Conservation (phyloP, 2,888 invertebrate species). For the Schrankia costaestrigalis region DNA sequence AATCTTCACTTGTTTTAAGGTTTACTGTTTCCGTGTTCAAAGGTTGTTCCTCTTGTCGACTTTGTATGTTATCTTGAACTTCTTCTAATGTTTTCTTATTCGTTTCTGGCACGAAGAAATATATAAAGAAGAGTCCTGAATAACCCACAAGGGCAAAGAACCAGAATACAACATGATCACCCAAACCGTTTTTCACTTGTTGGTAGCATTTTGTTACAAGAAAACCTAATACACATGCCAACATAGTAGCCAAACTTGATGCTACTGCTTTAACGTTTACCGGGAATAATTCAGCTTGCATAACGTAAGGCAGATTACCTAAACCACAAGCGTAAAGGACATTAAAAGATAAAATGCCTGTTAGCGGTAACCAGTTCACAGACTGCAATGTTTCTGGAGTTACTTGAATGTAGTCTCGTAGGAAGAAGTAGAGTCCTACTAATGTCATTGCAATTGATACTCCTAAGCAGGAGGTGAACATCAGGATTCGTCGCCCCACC, state of each 20-base stretch:
- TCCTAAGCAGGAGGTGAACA: conserved; percentile 76
- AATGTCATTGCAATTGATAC: conserved; percentile 74
- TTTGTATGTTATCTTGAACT: conserved; percentile 78
- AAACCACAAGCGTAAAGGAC: conserved; percentile 81
- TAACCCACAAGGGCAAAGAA: conserved; percentile 78
- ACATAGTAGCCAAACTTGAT: conserved; percentile 79
- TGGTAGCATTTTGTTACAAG: conserved; percentile 81
- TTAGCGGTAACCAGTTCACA: conserved; percentile 74
- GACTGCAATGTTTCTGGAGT: conserved; percentile 51
- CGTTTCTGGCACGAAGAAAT: conserved; percentile 82
- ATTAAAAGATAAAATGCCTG: conserved; percentile 80
- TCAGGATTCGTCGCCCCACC: conserved; percentile 76
- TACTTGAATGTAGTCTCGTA: conserved; percentile 64
- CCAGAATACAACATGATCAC: conserved; percentile 81
- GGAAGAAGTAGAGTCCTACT: conserved; percentile 77
- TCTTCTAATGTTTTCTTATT: conserved; percentile 82
- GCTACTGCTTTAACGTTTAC: conserved; percentile 83
- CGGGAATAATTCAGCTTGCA: conserved; percentile 83
- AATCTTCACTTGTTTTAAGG: too few relatives aligned
- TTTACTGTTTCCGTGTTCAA: conserved; percentile 30
- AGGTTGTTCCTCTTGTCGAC: conserved; percentile 41
- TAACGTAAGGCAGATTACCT: conserved; percentile 81
- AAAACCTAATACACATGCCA: conserved; percentile 80
- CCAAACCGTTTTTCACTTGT: conserved; percentile 75
- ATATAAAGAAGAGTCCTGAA: conserved; percentile 79